phyloP scores from a whole-genome alignment of 2,888 invertebrate genomes.

The Alviniconcha strummeri region DNA sequence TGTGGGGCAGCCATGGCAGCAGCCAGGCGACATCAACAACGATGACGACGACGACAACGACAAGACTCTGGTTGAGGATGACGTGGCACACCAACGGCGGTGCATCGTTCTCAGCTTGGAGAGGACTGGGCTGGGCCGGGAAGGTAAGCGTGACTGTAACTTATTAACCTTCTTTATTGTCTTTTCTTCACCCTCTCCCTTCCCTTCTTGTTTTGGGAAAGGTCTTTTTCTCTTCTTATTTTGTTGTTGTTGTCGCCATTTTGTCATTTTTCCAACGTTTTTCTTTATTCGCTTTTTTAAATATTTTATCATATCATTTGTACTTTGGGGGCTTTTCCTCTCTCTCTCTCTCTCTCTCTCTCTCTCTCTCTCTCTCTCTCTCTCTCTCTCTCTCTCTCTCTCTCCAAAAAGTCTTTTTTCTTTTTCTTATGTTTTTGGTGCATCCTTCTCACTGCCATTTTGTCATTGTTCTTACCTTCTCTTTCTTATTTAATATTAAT shows the following conservation, averaged over 20 bases:
- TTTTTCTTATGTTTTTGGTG: too few species aligned
- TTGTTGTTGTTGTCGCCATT: background rate
- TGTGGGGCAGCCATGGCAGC: background rate
- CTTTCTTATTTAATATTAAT: background rate
- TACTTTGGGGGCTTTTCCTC: background rate
- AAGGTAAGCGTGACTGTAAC: background rate
- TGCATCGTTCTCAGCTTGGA: slow-evolving; percentile 26
- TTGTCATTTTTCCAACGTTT: background rate
- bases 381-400: background rate
- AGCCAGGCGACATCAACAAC: background rate
- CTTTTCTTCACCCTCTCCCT: background rate
- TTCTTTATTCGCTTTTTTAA: background rate
- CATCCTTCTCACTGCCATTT: background rate
- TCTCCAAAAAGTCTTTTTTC: background rate
- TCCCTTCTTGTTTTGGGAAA: background rate
- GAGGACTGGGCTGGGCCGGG: background rate
- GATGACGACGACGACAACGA: background rate
- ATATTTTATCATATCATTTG: background rate
- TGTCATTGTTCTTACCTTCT: background rate
- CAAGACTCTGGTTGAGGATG: background rate
- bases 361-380: slow-evolving; percentile 5
- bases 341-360: background rate
- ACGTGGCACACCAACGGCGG: background rate
- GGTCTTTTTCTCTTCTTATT: background rate
- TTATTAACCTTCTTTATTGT: background rate